phyloP scores from a whole-genome alignment of 2,888 invertebrate species.

The Thera obeliscata region DNA sequence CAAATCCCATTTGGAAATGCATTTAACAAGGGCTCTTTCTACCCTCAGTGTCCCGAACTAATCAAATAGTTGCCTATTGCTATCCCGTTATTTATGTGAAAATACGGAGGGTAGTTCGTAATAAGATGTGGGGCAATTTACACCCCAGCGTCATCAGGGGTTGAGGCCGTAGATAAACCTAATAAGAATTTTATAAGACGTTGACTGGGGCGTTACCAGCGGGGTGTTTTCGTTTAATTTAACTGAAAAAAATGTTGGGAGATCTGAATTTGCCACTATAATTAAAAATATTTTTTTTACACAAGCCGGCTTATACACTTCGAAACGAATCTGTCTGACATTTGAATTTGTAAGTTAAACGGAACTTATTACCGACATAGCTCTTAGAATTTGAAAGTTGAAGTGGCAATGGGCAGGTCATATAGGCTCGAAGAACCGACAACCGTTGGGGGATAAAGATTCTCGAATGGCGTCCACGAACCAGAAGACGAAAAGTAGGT shows the following conservation, averaged over 20 bases:
- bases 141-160: conserved; percentile 60
- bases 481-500: too few species aligned
- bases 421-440: too few species aligned
- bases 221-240: conserved; percentile 24
- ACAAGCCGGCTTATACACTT: background rate
- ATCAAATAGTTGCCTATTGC: conserved; percentile 73
- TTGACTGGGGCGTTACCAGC: conserved; percentile 33
- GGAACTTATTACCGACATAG: too few species aligned
- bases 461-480: too few species aligned
- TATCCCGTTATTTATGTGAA: conserved; percentile 70
- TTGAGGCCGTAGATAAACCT: conserved; percentile 61
- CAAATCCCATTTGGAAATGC: conserved; percentile 73
- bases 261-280: background rate
- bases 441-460: too few species aligned
- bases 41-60: conserved; percentile 57
- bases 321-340: background rate
- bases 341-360: background rate
- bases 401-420: too few species aligned
- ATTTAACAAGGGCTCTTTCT: conserved; percentile 58
- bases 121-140: conserved; percentile 52
- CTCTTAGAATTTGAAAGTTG: too few species aligned
- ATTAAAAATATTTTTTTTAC: background rate
- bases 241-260: conserved; percentile 2
- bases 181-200: conserved; percentile 78
- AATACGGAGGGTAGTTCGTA: conserved; percentile 47